Base-by-base conservation (phyloP, 2,113 vertebrate species). In the Upupa epops region DNA sequence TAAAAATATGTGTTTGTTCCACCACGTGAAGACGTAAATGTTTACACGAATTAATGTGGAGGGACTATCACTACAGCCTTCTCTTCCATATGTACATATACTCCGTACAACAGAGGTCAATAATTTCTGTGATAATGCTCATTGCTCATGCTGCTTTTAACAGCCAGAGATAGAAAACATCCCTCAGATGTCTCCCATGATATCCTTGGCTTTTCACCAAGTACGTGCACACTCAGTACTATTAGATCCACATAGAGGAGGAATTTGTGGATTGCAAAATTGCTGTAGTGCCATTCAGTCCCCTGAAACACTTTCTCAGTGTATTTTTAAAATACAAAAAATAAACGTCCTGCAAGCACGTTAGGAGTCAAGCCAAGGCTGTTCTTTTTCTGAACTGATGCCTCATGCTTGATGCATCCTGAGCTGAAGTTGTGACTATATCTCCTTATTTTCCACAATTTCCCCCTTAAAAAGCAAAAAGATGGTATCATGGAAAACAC, bases 141-240 rank as follows among this genome's bases (percentile, higher is more conserved):
- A 69, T 92, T 92, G 83, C 93, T 91, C 74, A 88, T 92, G 86
- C 63, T 86, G 70, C 66, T 88, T 93, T 84, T n/a, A 29, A 75
- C 86, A 94, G 76, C 72, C 79, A 56, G 65, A 75, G 70, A 86
- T 48, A 37, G 84, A 95, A 92, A 40, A 81, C 28, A 84, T 65
- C 66, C 63, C 83, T 95, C 83, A 83, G 83, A 90, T 84, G 90
- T 88, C 90, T 94, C 49, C 69, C 61, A 24, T 74, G 61, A 72
- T 85, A 78, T 90, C 51, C 55, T 91, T 93, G 90, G 92, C 88
- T 93, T 61, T 24, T 29, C 80, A 54, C 93, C 96, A 96, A 95
- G 49, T 69, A 61, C 8, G 52, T 28, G 54, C 65, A 64, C 77
- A 42, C 42, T 94, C 83, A 66, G 80, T 90, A 13, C 48, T 70